Base-by-base conservation (phyloP, 2,888 invertebrate genomes). In the Dryocosmus kuriphilus region DNA sequence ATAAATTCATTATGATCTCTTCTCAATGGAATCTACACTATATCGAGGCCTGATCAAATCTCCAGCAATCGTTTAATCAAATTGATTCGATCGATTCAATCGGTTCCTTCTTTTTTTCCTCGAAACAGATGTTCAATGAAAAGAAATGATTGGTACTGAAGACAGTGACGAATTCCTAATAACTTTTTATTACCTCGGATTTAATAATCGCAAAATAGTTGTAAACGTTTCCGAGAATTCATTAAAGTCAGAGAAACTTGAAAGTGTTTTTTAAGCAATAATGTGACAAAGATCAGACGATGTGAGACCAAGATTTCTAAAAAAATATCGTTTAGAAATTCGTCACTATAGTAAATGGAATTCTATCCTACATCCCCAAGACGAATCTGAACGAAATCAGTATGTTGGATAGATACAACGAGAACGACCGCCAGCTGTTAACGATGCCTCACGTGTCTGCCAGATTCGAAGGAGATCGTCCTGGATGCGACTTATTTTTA, bases 401-500 rank as follows among this genome's bases (percentile, higher is more conserved):
- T 71, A 46, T 71, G 71, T 71, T 51, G 51, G 46, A 60, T 74
- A 60, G 74, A 74, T 74, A 74, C 61, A 32, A 57, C 5, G 74
- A 73, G 24, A 74, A 60, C 74, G 60, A 38, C 74, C 61, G 74
- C 57, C 74, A 74, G 74, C 57, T 74, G 74, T 61, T 74, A 74
- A 57, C 74, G 71, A 63, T 22, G 77, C 75, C 61, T 80, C 87
- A 87, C 81, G 82, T 87, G 87, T 84, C 81, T 75, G 85, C 87
- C 87, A 87, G 86, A 87, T 86, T 86, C 82, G 75, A 80, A 63
- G 61, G 74, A 71, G 79, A 85, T 78, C 80, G 76, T 35, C 62
- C 27, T 55, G 55, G 77, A 71, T 80, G 82, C 82, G 82, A 85
- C 85, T 87, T 87, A 87, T 87, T 87, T 87, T 87, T 87, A 86